These are phyloP conservation scores for Rosalia funebris DNA, from an alignment of 2,888 invertebrate species.

Conservation along the genomic window DNA sequence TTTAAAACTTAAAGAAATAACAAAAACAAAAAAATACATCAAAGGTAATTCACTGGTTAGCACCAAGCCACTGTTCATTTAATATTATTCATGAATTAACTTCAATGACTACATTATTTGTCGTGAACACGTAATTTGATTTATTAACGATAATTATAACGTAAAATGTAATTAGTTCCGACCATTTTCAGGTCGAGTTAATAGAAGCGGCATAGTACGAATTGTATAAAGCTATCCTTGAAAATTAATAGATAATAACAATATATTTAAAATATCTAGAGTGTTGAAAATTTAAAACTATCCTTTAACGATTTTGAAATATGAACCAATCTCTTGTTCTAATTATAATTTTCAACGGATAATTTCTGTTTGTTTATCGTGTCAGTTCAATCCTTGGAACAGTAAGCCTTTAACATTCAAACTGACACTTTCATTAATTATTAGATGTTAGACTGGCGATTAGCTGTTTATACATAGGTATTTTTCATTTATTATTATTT, in stretches of 20 bases:
- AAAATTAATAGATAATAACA: not conserved
- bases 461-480: not conserved
- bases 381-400: not conserved
- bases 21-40: too few relatives aligned
- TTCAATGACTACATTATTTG: slow-evolving; percentile 19
- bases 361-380: not conserved
- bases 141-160: not conserved
- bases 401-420: not conserved
- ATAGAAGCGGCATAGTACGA: not conserved
- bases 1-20: too few relatives aligned
- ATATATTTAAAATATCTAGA: not conserved
- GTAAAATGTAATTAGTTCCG: not conserved
- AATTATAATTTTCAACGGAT: not conserved
- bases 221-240: not conserved
- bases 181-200: not conserved
- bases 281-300: not conserved
- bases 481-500: slow-evolving; percentile 1
- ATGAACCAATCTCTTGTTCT: not conserved
- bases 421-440: not conserved
- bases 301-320: not conserved
- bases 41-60: too few relatives aligned
- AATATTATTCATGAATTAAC: too few relatives aligned
- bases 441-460: slow-evolving; percentile 6
- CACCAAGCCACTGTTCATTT: too few relatives aligned
- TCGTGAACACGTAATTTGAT: not conserved